Percentiles rank a stretch among this genome's conserved stretches.
Evolutionary conservation across 2,113 vertebrate species (phyloP).

Genomic region (Psittacula cyanocephala): DNA sequence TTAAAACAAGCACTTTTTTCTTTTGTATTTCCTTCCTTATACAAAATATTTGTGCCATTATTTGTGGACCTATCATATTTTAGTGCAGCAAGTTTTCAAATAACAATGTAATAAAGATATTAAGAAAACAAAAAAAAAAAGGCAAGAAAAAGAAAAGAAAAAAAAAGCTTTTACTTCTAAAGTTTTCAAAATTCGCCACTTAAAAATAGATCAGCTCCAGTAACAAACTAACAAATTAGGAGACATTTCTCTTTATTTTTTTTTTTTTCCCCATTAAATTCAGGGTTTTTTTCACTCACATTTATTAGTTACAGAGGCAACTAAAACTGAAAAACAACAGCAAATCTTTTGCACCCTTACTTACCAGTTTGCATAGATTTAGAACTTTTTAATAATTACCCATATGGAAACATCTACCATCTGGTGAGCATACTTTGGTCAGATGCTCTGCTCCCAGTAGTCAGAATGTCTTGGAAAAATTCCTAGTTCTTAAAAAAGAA

Average conservation of each 20-base stretch:
- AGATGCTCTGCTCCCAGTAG: background rate
- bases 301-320: background rate
- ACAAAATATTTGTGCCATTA: background rate
- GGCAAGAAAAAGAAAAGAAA: too few relatives aligned
- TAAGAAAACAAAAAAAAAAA: background rate
- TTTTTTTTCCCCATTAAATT: background rate
- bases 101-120: background rate
- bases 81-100: background rate
- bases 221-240: background rate
- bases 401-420: slow-evolving; percentile 47
- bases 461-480: slow-evolving; percentile 30
- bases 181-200: background rate
- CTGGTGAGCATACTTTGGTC: slow-evolving; percentile 42
- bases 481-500: slow-evolving; percentile 25
- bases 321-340: background rate
- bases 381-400: slow-evolving; percentile 20
- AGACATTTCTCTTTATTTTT: background rate
- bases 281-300: accelerated
- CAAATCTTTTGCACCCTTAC: background rate
- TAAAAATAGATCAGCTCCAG: background rate
- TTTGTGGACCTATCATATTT: background rate
- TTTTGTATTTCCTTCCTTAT: background rate
- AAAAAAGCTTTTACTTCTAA: background rate
- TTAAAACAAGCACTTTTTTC: accelerated
- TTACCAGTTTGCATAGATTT: background rate